phyloP scores from a whole-genome alignment of 2,797 vertebrate genomes.

The Gymnocypris eckloni region DNA sequence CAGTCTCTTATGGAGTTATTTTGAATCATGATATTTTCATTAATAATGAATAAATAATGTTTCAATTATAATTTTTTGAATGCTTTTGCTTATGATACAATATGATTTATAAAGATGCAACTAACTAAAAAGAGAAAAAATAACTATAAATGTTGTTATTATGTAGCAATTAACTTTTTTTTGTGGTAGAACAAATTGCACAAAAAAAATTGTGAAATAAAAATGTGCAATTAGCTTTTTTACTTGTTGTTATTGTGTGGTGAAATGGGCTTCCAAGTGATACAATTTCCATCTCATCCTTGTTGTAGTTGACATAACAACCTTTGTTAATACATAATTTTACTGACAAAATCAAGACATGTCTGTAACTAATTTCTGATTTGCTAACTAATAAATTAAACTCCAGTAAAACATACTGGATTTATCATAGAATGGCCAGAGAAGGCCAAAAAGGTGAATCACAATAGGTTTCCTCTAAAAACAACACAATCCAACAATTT shows the following conservation, averaged over 20 bases:
- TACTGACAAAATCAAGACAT: neutral
- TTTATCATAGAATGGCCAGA: neutral
- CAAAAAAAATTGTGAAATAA: neutral
- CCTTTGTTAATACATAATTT: neutral
- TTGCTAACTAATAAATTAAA: neutral
- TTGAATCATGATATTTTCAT: neutral
- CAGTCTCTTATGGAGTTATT: neutral
- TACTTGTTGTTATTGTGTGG: neutral
- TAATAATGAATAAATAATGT: neutral
- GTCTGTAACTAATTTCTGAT: neutral
- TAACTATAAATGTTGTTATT: too few species aligned
- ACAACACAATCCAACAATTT: constrained; percentile 19
- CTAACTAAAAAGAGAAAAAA: too few species aligned
- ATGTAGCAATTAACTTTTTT: too few species aligned
- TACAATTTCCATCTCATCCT: neutral
- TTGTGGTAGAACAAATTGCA: neutral
- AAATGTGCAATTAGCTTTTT: neutral
- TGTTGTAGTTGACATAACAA: neutral
- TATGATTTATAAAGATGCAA: neutral
- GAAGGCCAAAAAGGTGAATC: neutral
- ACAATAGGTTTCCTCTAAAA: constrained; percentile 19
- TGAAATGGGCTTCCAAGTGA: neutral
- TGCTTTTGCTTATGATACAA: neutral
- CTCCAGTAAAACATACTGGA: neutral
- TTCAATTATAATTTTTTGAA: neutral